These are phyloP conservation scores for Chaetodon auriga DNA, from an alignment of 2,113 vertebrate species.

Conservation along the genomic window DNA sequence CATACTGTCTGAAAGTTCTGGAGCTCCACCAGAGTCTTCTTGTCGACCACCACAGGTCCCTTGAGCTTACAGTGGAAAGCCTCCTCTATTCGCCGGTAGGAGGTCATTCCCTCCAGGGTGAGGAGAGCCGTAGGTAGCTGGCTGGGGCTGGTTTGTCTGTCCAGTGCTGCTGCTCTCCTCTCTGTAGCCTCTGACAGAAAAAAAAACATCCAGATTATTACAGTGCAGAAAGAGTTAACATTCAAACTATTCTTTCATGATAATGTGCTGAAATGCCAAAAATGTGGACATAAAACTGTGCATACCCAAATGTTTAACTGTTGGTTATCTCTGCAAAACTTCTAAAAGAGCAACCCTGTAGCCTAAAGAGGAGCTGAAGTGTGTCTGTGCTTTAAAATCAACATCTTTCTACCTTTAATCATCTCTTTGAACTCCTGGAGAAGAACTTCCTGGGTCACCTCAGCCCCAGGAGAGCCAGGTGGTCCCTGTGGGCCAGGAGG, in stretches of 20 bases:
- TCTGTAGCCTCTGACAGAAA: constrained; percentile 89
- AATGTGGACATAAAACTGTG: background rate
- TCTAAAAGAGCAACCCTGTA: background rate
- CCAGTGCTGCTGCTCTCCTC: constrained; percentile 77
- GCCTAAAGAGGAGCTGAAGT: background rate
- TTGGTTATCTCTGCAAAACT: background rate
- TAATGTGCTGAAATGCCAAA: background rate
- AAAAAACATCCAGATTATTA: constrained; percentile 22
- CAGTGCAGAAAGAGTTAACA: background rate
- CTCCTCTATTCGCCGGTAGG: constrained; percentile 85
- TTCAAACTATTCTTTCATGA: background rate
- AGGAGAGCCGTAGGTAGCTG: constrained; percentile 84
- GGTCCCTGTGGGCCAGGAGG: constrained; percentile 89
- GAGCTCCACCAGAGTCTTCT: constrained; percentile 93
- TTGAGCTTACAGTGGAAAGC: constrained; percentile 94
- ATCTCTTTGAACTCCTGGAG: constrained; percentile 93
- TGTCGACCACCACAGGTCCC: constrained; percentile 89
- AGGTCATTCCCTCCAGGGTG: constrained; percentile 80
- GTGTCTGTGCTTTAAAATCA: background rate
- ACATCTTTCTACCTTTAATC: constrained; percentile 87
- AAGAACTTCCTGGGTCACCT: constrained; percentile 90
- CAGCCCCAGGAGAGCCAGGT: constrained; percentile 87
- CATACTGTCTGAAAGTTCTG: constrained; percentile 95
- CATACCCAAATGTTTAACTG: background rate
- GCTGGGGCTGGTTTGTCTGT: constrained; percentile 80